Conservation (phyloP, 2,113 vertebrate genomes). For the Sinocyclocheilus grahami region DNA sequence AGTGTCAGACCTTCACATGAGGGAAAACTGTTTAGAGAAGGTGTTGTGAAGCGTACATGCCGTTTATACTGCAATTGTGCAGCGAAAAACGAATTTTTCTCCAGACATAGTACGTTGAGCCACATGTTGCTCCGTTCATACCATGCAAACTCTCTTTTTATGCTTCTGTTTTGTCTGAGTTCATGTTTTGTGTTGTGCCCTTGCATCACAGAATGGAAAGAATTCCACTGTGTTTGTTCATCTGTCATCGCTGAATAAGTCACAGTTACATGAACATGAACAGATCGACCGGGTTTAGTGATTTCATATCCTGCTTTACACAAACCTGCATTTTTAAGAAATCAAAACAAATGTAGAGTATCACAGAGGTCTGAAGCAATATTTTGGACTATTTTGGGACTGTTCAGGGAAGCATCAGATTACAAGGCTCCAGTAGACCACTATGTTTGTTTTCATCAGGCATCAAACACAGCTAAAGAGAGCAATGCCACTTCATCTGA, state of each 20-base stretch:
- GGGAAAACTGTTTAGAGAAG: slow-evolving; percentile 9
- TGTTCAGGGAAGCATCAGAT: not conserved
- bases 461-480: slow-evolving; percentile 35
- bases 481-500: slow-evolving; percentile 60
- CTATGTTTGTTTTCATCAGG: slow-evolving; percentile 42
- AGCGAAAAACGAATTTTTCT: not conserved
- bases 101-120: not conserved
- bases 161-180: not conserved
- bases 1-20: not conserved
- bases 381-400: not conserved
- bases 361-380: not conserved
- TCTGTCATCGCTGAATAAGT: not conserved
- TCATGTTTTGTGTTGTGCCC: slow-evolving; percentile 23
- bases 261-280: not conserved
- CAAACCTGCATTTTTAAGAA: slow-evolving; percentile 10
- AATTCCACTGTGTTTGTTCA: not conserved
- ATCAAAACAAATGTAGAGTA: not conserved
- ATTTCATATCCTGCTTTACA: not conserved
- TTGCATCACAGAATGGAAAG: slow-evolving; percentile 13
- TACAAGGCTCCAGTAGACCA: slow-evolving; percentile 11
- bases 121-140: not conserved
- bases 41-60: not conserved
- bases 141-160: not conserved
- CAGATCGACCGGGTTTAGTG: not conserved
- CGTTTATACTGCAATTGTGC: not conserved